Base-by-base conservation (phyloP, 2,113 vertebrate genomes). In the Xenopus laevis region DNA sequence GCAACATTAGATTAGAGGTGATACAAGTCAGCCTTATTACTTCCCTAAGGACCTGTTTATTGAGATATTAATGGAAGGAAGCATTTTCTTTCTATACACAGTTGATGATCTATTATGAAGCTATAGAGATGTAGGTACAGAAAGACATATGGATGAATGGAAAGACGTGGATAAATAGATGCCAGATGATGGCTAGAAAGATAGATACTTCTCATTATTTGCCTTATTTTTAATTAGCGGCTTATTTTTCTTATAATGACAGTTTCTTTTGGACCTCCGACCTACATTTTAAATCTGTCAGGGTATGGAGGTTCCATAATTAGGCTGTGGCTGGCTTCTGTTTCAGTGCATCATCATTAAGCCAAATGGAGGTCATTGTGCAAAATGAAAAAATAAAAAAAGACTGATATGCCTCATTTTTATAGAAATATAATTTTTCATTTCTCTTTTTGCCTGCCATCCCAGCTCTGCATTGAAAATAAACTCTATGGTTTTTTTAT, bases 1-100 rank as follows among this genome's bases (percentile, higher is more conserved):
- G 33, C 33, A 40, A 18, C 68, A 75, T 47, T 68, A 40, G 62
- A 30, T 69, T 13, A 50, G 65, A 68, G 73, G 73, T 75, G 73
- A 75, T 58, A 75, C 45, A 75, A 75, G 73, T 75, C 73, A 75
- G 65, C 65, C 73, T 75, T 65, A 69, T 75, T 69, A 75, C n/a
- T 50, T 69, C 45, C 65, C 73, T 53, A 27, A 27, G 23, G 23
- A 27, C 23, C 55, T 53, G 46, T 55, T 40, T 27, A 27, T 27
- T 27, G 23, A 23, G 46, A 70, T 70, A 61, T 45, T 70, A 77
- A 70, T 70, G 60, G 46, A 23, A 64, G 21, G 23, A 20, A 17
- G 55, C 73, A 63, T 55, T 52, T 64, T 61, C 20, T 44, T 55
- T 13, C 27, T 70, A 16, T 64, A 63, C 58, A 44, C 63, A 21